Evolutionary conservation across 2,888 invertebrate genomes (phyloP), one percentile per base, ranked within the genome.

Genomic region (Quadriops clusia): DNA sequence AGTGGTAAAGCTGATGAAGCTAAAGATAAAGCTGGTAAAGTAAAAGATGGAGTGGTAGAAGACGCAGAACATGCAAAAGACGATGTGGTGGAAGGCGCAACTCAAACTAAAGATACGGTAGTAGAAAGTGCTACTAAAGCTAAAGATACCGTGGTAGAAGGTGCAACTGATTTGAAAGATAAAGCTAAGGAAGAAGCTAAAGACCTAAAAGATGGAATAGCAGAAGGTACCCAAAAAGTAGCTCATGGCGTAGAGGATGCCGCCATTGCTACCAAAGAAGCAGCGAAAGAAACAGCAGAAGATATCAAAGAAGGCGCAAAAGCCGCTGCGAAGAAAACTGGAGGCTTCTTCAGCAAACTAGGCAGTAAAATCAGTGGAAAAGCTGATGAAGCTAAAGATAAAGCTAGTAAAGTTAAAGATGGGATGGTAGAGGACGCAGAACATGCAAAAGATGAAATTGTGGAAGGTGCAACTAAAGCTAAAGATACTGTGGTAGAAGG

Each of bases 321-420:
- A n/a, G n/a, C n/a, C n/a, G 9, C 18, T 18, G 21, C 13, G 12
- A 25, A 26, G 4, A 33, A 39, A 31, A 23, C 34, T 17, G 33
- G 32, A n/a, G 32, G 35, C 22, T 37, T 40, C 20, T 33, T 40
- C 23, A 35, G 40, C 17, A 39, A 38, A 30, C 7, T 41, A 15
- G 38, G 37, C 4, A 37, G 38, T 12, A 40, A 37, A 31, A 30
- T 41, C 3, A 30, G 33, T 28, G 38, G 36, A n/a, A 39, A 42
- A 34, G 16, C 33, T 13, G 36, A 41, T 18, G 40, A 40, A 17
- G 27, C 28, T 7, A 44, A 50, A 10, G 40, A 46, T 14, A 29
- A n/a, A n/a, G n/a, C n/a, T n/a, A n/a, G n/a, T n/a, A n/a, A 12
- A 11, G 15, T 9, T 7, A 17, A 28, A 28, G 18, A 28, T 17